These are phyloP conservation scores for Strigamia crassipes DNA, from an alignment of 2,888 invertebrate genomes.

Conservation along the genomic window DNA sequence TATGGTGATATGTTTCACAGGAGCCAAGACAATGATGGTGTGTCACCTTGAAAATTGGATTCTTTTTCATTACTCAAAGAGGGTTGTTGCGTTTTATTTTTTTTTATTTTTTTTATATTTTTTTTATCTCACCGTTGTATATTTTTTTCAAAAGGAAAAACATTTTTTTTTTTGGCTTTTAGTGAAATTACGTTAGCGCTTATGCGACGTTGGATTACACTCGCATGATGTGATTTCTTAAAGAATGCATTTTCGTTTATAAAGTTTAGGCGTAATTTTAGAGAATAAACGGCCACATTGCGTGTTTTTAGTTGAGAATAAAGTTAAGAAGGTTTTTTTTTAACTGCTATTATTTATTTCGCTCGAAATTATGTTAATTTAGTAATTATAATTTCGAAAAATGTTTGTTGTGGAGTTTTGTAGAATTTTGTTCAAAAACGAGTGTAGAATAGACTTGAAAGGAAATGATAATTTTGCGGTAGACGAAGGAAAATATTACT, in stretches of 20 bases:
- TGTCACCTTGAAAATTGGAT: slow-evolving; percentile 30
- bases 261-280: neutral
- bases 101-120: neutral
- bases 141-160: slow-evolving; percentile 17
- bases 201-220: neutral
- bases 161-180: neutral
- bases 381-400: too few relatives aligned
- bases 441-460: neutral
- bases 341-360: too few relatives aligned
- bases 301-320: too few relatives aligned
- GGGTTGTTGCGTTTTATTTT: slow-evolving; percentile 18
- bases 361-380: too few relatives aligned
- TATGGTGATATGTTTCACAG: slow-evolving; percentile 17
- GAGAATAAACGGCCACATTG: too few relatives aligned
- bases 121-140: neutral
- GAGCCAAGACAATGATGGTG: slow-evolving; percentile 26
- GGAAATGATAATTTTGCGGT: neutral
- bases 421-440: neutral
- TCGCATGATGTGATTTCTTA: neutral
- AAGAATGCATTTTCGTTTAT: neutral
- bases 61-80: slow-evolving; percentile 26
- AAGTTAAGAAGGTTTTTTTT: too few relatives aligned
- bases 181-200: slow-evolving; percentile 10
- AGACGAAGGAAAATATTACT: neutral
- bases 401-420: neutral